Base-by-base conservation (phyloP, 2,797 vertebrate genomes). In the Halcyon chelicuti region DNA sequence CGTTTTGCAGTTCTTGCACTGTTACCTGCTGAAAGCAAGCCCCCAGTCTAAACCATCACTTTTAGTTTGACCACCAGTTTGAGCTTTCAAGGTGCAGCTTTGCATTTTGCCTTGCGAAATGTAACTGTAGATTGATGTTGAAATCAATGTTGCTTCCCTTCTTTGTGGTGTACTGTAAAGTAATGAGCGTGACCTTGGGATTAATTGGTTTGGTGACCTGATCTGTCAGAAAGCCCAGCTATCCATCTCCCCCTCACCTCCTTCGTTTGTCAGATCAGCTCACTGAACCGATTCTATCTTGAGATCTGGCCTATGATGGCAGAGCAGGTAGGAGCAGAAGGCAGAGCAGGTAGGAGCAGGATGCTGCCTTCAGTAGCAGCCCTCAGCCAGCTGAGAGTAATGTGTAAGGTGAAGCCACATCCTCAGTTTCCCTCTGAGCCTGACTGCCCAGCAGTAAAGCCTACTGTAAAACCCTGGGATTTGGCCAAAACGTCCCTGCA, bases 101-200 rank as follows among this genome's bases (percentile, higher is more conserved):
- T 63, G 29, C 21, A 1, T 82, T 78, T 73, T 57, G 49, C 52
- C 47, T 3, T 0, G 7, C 57, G 83, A 88, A 84, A 72, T 20
- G 31, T 16, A 78, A 22, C 86, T 42, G 25, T 57, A 75, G 70
- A 5, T 35, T 26, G 73, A 74, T 54, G 54, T 2, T 61, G 62
- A 22, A 65, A 44, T 61, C 18, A 16, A 52, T 39, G 84, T 8
- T 76, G 4, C 86, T 93, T 17, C 35, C 63, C 9, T 19, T 19
- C 1, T 54, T 76, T 63, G 81, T 60, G 60, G 11, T 73, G 78
- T 70, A 29, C 44, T 87, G 66, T 25, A 16, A 55, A 3, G 79
- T 72, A 70, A 76, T 73, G n/a, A 15, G 42, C 31, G 35, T 52
- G 84, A 52, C 93, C 72, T 95, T 90, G 81, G 89, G 63, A 42